Percentiles rank a stretch among this genome's conserved stretches.
Evolutionary conservation across 2,888 invertebrate species (phyloP).

Genomic region (Junonia oenone): DNA sequence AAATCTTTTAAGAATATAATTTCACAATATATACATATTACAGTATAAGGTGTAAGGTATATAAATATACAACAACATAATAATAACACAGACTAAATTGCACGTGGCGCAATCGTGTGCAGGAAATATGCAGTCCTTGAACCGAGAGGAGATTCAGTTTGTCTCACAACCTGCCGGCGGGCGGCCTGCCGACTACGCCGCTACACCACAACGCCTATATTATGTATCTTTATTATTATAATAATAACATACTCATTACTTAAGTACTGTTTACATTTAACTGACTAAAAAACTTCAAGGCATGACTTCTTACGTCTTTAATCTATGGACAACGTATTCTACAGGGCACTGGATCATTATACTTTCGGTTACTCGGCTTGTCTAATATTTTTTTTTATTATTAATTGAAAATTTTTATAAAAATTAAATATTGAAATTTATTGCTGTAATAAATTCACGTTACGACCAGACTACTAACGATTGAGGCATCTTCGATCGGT

Average conservation of each 20-base stretch:
- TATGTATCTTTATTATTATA: slow-evolving; percentile 49
- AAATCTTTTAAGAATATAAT: slow-evolving; percentile 73
- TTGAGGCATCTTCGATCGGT: slow-evolving; percentile 50
- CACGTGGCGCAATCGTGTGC: slow-evolving; percentile 75
- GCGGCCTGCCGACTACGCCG: slow-evolving; percentile 34
- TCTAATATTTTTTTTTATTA: slow-evolving; percentile 44
- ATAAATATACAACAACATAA: slow-evolving; percentile 78
- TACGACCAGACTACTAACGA: slow-evolving; percentile 60
- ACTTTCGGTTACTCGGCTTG: slow-evolving; percentile 65
- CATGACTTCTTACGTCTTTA: slow-evolving; percentile 73
- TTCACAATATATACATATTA: slow-evolving; percentile 78
- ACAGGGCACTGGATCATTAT: slow-evolving; percentile 77
- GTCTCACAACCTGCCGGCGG: slow-evolving; percentile 61
- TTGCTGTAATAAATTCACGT: slow-evolving; percentile 71
- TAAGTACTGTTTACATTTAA: slow-evolving; percentile 75
- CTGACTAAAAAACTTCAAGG: slow-evolving; percentile 76
- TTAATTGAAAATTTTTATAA: slow-evolving; percentile 67
- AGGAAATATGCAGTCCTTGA: slow-evolving; percentile 74
- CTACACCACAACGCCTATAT: slow-evolving; percentile 57
- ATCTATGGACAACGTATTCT: slow-evolving; percentile 74
- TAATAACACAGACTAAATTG: slow-evolving; percentile 79
- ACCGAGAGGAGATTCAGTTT: slow-evolving; percentile 74
- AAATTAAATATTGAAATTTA: slow-evolving; percentile 61
- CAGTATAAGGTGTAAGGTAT: slow-evolving; percentile 68
- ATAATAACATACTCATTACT: slow-evolving; percentile 54